Conservation (phyloP, 2,888 invertebrate species). For the Trypoxylon attenuatum region DNA sequence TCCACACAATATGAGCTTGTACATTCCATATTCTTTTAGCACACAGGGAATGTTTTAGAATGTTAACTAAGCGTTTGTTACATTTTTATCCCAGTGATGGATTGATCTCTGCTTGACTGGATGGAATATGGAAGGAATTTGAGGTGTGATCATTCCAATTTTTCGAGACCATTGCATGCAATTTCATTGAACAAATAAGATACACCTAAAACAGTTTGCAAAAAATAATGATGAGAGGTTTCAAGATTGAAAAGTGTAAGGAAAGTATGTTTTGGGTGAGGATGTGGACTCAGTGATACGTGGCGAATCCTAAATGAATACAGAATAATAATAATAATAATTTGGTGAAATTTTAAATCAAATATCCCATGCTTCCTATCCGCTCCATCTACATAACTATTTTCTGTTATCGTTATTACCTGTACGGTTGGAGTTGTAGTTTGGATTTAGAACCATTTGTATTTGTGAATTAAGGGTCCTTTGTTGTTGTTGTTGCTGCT, state of each 20-base stretch:
- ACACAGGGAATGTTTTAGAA: too few relatives aligned
- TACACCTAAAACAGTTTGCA: conserved; percentile 61
- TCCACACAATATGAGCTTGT: too few relatives aligned
- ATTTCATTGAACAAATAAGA: conserved; percentile 54
- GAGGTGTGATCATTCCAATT: conserved; percentile 56
- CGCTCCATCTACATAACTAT: not conserved
- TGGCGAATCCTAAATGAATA: too few relatives aligned
- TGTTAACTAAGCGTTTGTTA: too few relatives aligned
- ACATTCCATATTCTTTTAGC: too few relatives aligned
- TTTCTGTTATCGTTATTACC: conserved; percentile 50
- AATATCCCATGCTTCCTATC: not conserved
- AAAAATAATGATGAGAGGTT: too few relatives aligned
- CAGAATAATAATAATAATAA: too few relatives aligned
- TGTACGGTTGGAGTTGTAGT: conserved; percentile 65
- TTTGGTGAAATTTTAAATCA: too few relatives aligned
- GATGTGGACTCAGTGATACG: too few relatives aligned
- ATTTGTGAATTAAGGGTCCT: conserved; percentile 63
- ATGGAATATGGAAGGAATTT: conserved; percentile 34
- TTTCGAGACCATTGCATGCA: conserved; percentile 61
- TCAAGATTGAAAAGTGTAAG: too few relatives aligned
- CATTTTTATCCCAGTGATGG: too few relatives aligned
- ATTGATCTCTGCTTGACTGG: conserved; percentile 44
- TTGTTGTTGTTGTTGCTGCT: conserved; percentile 75
- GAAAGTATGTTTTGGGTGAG: too few relatives aligned
- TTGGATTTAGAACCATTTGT: conserved; percentile 67